Evolutionary conservation across 2,888 invertebrate genomes (phyloP).

Genomic region (Epinotia nisella): DNA sequence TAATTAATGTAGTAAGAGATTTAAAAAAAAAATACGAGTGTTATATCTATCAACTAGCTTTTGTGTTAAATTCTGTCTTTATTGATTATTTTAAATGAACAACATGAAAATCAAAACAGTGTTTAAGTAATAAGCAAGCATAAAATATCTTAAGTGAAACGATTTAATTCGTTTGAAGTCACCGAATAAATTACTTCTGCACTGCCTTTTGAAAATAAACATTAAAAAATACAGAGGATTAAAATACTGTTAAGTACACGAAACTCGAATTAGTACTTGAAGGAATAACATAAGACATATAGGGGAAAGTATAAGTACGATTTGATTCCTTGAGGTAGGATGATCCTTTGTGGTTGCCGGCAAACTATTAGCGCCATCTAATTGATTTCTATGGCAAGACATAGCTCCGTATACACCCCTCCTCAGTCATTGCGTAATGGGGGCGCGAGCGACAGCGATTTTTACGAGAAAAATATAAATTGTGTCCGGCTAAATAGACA

Average conservation of each 20-base stretch:
- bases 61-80: not conserved
- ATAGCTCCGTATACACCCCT: too few species aligned
- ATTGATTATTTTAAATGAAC: not conserved
- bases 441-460: too few species aligned
- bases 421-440: too few species aligned
- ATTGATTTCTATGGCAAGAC: too few species aligned
- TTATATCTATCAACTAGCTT: not conserved
- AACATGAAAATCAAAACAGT: not conserved
- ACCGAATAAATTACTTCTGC: not conserved
- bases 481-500: too few species aligned
- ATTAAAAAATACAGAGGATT: not conserved
- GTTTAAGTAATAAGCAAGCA: not conserved
- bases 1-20: constrained; percentile 52
- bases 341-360: too few species aligned
- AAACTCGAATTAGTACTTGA: not conserved
- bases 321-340: too few species aligned
- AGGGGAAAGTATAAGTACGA: too few species aligned
- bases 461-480: too few species aligned
- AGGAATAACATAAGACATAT: too few species aligned
- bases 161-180: not conserved
- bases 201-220: not conserved
- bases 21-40: not conserved
- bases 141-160: not conserved
- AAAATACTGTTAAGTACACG: not conserved
- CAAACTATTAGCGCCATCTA: too few species aligned